Conservation (phyloP, 2,113 vertebrate genomes). For the Elgaria multicarinata region DNA sequence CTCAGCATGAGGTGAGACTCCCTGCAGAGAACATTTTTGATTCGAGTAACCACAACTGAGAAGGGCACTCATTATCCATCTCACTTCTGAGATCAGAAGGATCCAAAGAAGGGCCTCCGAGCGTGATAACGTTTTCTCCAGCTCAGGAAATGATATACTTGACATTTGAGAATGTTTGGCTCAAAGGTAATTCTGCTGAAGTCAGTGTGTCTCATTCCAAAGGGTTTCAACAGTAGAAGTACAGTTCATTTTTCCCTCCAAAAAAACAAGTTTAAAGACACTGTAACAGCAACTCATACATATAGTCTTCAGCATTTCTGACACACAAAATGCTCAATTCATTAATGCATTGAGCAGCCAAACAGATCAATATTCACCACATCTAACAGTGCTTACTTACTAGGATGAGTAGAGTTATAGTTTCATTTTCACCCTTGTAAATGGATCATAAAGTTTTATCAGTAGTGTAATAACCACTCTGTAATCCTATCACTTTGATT, state of each 20-base stretch:
- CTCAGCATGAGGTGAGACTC: too few species aligned
- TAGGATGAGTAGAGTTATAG: constrained; percentile 42
- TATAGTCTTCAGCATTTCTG: not conserved
- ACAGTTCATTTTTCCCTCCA: not conserved
- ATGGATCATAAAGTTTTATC: constrained; percentile 67
- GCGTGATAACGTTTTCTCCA: not conserved
- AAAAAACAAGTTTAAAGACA: not conserved
- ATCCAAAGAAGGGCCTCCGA: not conserved
- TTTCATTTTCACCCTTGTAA: constrained; percentile 52
- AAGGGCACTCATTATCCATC: not conserved
- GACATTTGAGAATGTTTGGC: not conserved
- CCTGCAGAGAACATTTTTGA: not conserved
- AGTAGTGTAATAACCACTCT: constrained; percentile 42
- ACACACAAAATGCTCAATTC: constrained; percentile 38
- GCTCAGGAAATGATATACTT: not conserved
- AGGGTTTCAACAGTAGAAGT: not conserved
- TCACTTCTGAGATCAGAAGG: not conserved
- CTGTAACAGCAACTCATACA: not conserved
- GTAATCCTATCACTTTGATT: constrained; percentile 52
- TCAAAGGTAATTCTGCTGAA: not conserved
- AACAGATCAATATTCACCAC: constrained; percentile 69
- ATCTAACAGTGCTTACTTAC: constrained; percentile 58
- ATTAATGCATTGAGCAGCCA: constrained; percentile 51
- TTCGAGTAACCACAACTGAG: not conserved
- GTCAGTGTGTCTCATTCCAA: not conserved